Percentiles rank a stretch among this genome's conserved stretches.
phyloP scores from a whole-genome alignment of 2,113 vertebrate species.

The Urocitellus parryii region DNA sequence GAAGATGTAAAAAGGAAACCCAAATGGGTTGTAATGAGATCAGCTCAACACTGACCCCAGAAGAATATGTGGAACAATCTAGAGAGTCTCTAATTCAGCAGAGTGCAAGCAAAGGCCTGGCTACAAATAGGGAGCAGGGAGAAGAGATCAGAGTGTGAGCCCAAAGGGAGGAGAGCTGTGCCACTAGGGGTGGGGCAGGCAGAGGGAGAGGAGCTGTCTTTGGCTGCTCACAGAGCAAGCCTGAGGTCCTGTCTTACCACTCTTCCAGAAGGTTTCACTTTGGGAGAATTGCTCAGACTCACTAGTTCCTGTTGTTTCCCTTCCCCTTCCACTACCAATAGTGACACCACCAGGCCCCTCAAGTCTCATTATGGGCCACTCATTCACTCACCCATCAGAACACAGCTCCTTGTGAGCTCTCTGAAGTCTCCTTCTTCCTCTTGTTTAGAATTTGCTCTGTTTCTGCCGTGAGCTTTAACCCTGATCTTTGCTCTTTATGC shows the following conservation, averaged over 20 bases:
- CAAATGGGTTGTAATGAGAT: not conserved
- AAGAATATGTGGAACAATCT: not conserved
- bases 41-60: not conserved
- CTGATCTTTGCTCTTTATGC: not conserved
- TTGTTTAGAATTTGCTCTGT: not conserved
- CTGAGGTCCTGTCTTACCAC: not conserved
- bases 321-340: too few species aligned
- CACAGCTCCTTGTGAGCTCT: not conserved
- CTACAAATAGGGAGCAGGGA: not conserved
- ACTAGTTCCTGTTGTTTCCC: not conserved
- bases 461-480: not conserved
- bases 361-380: rapidly evolving
- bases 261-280: not conserved
- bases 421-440: not conserved
- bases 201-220: not conserved
- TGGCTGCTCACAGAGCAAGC: not conserved
- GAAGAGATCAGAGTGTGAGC: not conserved
- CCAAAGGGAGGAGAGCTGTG: not conserved
- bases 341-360: not conserved
- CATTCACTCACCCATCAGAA: not conserved
- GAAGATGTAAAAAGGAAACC: not conserved
- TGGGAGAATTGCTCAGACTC: not conserved
- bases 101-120: not conserved
- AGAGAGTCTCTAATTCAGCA: not conserved
- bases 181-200: not conserved